These are phyloP conservation scores for Heteromurus nitidus DNA, from an alignment of 2,888 invertebrate genomes.

Conservation along the genomic window DNA sequence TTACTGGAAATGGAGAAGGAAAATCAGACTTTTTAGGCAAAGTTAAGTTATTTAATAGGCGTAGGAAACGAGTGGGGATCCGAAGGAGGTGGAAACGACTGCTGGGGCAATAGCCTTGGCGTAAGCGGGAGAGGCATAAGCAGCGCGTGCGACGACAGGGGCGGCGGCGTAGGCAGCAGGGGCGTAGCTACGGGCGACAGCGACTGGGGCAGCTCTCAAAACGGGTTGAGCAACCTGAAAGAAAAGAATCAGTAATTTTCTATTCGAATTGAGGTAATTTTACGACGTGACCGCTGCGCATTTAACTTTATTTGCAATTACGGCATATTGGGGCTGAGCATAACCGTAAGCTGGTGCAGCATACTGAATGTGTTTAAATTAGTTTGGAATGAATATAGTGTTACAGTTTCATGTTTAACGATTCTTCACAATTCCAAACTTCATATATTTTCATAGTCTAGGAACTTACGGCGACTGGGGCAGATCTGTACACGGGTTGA, in stretches of 20 bases:
- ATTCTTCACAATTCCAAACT: background rate
- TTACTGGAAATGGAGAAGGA: constrained; percentile 20
- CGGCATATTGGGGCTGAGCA: background rate
- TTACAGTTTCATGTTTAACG: background rate
- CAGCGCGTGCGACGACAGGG: background rate
- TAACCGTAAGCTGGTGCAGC: background rate
- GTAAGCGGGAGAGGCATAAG: constrained; percentile 10
- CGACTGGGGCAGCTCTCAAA: constrained; percentile 20
- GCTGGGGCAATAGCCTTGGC: constrained; percentile 20
- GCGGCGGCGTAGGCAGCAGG: constrained; percentile 22
- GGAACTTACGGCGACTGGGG: constrained; percentile 24
- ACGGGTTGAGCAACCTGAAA: constrained; percentile 21
- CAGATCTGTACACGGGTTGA: background rate
- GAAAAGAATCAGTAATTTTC: background rate
- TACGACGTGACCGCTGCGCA: background rate
- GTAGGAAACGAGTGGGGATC: constrained; percentile 54
- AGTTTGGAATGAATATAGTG: background rate
- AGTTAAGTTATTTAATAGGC: constrained; percentile 48
- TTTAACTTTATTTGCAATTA: background rate
- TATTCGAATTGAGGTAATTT: background rate
- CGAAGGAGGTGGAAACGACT: constrained; percentile 57
- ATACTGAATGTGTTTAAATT: background rate
- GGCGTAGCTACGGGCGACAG: constrained; percentile 13
- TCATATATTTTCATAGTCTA: background rate
- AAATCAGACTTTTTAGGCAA: constrained; percentile 40